Conservation (phyloP, 2,888 invertebrate genomes). For the Metallyticus violacea region DNA sequence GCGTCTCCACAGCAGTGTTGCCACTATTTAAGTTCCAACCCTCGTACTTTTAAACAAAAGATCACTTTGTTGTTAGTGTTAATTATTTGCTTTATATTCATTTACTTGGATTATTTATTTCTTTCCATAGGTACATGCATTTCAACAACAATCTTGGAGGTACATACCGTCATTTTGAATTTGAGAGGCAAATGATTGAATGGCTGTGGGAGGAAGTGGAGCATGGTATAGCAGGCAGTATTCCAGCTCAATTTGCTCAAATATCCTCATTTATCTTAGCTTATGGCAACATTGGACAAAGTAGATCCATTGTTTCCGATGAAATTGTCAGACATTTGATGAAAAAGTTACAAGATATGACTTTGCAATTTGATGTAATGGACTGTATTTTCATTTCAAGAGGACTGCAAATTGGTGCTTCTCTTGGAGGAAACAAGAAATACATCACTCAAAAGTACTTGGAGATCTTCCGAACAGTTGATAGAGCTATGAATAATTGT, state of each 20-base stretch:
- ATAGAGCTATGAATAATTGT: conserved; percentile 38
- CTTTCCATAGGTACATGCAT: conserved; percentile 47
- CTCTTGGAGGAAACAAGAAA: neutral
- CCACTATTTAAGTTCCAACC: too few species aligned
- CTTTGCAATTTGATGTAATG: conserved; percentile 44
- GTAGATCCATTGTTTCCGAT: neutral
- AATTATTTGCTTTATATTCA: neutral
- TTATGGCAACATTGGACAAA: conserved; percentile 43
- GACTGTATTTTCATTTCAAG: conserved; percentile 50
- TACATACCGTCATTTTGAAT: conserved; percentile 49
- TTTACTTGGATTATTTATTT: neutral
- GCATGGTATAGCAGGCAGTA: conserved; percentile 42
- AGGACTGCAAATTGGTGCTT: conserved; percentile 44
- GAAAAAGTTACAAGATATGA: conserved; percentile 42
- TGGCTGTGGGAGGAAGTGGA: conserved; percentile 45
- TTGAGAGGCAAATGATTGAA: conserved; percentile 49
- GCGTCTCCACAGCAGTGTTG: too few species aligned
- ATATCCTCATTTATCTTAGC: conserved; percentile 49
- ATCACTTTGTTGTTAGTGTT: too few species aligned
- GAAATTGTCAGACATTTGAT: neutral
- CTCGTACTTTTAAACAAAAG: too few species aligned
- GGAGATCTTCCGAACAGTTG: conserved; percentile 19
- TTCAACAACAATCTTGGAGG: conserved; percentile 54
- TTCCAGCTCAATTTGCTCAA: conserved; percentile 47
- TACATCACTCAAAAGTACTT: conserved; percentile 9